Evolutionary conservation across 2,113 vertebrate species (phyloP).

Genomic region (Ovis canadensis): DNA sequence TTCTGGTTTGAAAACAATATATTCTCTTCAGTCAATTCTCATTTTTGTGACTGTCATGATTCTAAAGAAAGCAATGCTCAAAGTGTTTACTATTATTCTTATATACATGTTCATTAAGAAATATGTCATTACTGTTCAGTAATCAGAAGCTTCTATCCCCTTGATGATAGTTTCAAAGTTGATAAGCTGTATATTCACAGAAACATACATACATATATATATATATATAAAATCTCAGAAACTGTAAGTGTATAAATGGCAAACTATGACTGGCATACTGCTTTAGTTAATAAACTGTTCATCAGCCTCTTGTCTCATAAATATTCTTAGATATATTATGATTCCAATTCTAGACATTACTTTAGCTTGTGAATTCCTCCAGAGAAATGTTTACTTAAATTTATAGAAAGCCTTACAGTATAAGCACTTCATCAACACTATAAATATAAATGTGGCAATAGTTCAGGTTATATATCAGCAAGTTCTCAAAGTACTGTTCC

Average conservation of each 20-base stretch:
- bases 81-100: background rate
- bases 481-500: background rate
- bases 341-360: background rate
- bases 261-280: background rate
- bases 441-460: background rate
- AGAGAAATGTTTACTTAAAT: background rate
- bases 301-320: background rate
- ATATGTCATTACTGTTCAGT: background rate
- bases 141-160: background rate
- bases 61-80: background rate
- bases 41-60: background rate
- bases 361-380: background rate
- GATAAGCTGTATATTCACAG: background rate
- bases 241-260: background rate
- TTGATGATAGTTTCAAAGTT: background rate
- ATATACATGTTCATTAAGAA: background rate
- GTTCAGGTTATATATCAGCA: background rate
- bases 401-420: background rate
- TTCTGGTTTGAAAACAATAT: background rate
- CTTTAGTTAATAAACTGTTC: background rate
- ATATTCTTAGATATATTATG: background rate
- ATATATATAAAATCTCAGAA: background rate
- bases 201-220: background rate
- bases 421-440: background rate
- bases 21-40: background rate